Conservation (phyloP, 2,888 invertebrate genomes). For the Acanthosoma haemorrhoidale region DNA sequence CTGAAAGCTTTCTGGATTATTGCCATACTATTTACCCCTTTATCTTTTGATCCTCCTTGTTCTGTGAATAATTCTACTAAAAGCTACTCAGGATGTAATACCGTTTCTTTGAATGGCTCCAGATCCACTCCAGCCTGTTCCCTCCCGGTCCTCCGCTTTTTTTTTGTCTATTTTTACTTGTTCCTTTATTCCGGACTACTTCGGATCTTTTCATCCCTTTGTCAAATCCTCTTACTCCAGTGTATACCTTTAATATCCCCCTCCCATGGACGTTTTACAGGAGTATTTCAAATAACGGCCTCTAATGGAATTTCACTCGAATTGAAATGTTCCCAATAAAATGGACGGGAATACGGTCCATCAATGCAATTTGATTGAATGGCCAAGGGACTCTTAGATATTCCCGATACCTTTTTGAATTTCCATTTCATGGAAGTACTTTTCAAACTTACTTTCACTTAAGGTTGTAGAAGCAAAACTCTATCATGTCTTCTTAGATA, state of each 20-base stretch:
- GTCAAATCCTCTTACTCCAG: neutral
- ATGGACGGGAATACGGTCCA: neutral
- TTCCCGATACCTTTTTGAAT: too few relatives aligned
- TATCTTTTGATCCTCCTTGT: neutral
- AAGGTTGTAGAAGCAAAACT: too few relatives aligned
- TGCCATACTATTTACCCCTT: conserved; percentile 9
- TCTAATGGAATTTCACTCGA: neutral
- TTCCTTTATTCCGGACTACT: neutral
- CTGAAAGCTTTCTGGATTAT: neutral
- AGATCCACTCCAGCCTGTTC: neutral
- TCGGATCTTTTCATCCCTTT: neutral
- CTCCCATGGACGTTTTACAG: neutral
- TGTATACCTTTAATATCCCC: neutral
- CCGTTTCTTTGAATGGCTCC: neutral
- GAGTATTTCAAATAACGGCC: neutral
- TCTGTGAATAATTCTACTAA: conserved; percentile 3
- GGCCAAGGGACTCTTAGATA: too few relatives aligned
- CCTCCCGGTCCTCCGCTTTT: neutral
- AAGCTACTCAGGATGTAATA: neutral
- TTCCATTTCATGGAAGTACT: too few relatives aligned
- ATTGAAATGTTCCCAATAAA: neutral
- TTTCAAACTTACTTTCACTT: too few relatives aligned
- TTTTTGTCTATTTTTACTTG: neutral
- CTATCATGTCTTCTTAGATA: too few relatives aligned
- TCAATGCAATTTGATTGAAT: too few relatives aligned